Base-by-base conservation (phyloP, 2,797 vertebrate genomes). In the Xenentodon cancila region DNA sequence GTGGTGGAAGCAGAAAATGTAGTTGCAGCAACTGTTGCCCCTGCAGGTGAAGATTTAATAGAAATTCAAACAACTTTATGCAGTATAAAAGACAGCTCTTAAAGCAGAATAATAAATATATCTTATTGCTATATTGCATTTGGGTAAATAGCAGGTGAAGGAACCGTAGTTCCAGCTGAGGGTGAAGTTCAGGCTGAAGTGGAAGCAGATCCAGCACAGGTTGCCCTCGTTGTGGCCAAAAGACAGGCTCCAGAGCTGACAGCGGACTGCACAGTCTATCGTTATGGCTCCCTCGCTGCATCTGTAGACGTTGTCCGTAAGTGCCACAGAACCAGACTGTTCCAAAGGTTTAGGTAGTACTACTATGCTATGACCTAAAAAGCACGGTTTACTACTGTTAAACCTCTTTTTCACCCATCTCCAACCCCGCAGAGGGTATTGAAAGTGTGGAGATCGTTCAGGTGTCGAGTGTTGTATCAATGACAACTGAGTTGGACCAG, bases 371-470 rank as follows among this genome's bases (percentile, higher is more conserved):
- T 32, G 47, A 71, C 20, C 3, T 3, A 50, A 55, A 61, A 0
- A 17, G 2, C 9, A 1, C 22, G 3, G 9, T 56, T 68, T 32
- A 44, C 42, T 27, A 16, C n/a, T n/a, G 18, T 61, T 16, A 58
- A 59, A 66, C 59, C 8, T 40, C 0, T 65, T 9, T 52, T n/a
- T 53, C 1, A 25, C 42, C 16, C n/a, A 69, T 15, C 65, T 76
- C 73, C 30, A 43, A 54, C 8, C 42, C 19, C 67, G 2, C 90
- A 98, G 96, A 96, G 94, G 96, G 95, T 2, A 97, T 99, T 53
- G 96, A 97, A 87, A 97, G 92, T 70, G 95, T 95, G 34, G 93
- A 96, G 91, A 97, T 98, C 61, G 92, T 97, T 50, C 92, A 97
- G 75, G 86, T 96, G 69, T 75, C 93, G 61, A 95, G 92, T 0